These are phyloP conservation scores for Catharus bicknelli DNA, from an alignment of 2,113 vertebrate species.

Conservation along the genomic window DNA sequence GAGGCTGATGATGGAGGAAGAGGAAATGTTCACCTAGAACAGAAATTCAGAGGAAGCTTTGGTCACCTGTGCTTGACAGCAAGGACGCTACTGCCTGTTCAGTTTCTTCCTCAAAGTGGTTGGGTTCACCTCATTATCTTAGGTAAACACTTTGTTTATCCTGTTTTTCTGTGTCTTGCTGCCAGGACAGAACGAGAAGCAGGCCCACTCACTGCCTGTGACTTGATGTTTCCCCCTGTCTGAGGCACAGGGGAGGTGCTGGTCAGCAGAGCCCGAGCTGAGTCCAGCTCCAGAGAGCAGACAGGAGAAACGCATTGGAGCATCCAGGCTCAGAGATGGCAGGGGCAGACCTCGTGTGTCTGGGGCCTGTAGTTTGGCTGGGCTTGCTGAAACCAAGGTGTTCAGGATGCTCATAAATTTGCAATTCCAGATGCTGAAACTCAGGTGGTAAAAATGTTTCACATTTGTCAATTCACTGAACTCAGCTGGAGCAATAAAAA, in stretches of 20 bases:
- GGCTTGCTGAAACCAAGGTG: background rate
- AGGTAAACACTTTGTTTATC: background rate
- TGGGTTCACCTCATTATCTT: background rate
- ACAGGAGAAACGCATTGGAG: fast-evolving
- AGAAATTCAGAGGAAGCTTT: background rate
- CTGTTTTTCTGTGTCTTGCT: background rate
- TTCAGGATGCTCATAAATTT: background rate
- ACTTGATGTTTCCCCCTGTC: background rate
- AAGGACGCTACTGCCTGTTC: background rate
- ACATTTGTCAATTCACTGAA: background rate
- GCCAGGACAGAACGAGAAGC: background rate
- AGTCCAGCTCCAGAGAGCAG: background rate
- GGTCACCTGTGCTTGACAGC: background rate
- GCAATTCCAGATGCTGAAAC: conserved; percentile 24
- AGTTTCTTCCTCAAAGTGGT: background rate
- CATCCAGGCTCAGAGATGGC: background rate
- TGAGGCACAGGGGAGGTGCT: background rate
- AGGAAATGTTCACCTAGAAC: background rate
- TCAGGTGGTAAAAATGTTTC: conserved; percentile 7
- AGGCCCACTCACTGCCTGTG: background rate
- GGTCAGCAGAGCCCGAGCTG: background rate
- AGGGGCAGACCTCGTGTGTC: background rate
- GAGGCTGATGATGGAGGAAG: background rate
- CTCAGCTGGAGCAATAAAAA: background rate
- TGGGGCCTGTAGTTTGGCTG: background rate